Conservation (phyloP, 2,888 invertebrate species). For the Drosophila nr. fundita region DNA sequence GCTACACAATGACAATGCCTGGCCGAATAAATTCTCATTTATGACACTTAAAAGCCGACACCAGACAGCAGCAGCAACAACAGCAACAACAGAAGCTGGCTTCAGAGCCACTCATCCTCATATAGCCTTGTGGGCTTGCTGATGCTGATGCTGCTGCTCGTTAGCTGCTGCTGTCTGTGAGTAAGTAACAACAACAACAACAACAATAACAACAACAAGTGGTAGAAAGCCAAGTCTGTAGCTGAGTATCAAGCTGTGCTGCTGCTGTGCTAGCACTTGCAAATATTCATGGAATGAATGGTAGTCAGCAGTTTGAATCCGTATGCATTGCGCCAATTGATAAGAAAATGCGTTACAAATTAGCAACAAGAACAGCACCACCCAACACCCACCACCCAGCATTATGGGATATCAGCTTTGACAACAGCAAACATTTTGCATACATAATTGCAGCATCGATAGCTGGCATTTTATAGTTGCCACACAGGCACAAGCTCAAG, state of each 20-base stretch:
- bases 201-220: conserved; percentile 33
- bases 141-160: conserved; percentile 9
- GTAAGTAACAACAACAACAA: conserved; percentile 9
- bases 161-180: conserved; percentile 17
- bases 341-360: conserved; percentile 78
- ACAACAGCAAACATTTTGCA: conserved; percentile 7
- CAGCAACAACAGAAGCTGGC: conserved; percentile 9
- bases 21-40: conserved; percentile 80
- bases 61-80: conserved; percentile 36
- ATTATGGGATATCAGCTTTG: conserved; percentile 17
- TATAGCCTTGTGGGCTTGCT: conserved; percentile 30
- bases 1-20: conserved; percentile 75
- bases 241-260: conserved; percentile 55
- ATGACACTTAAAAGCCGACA: conserved; percentile 76
- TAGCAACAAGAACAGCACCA: conserved; percentile 44
- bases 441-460: conserved; percentile 5
- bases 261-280: conserved; percentile 15
- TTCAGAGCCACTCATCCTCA: conserved; percentile 31
- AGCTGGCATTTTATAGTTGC: conserved; percentile 9
- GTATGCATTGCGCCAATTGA: conserved; percentile 76
- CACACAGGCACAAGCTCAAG: neutral
- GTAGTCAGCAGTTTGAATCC: conserved; percentile 41
- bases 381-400: neutral
- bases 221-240: conserved; percentile 66
- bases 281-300: neutral